Base-by-base conservation (phyloP, 2,113 vertebrate species). In the Chloroceryle aenea region DNA sequence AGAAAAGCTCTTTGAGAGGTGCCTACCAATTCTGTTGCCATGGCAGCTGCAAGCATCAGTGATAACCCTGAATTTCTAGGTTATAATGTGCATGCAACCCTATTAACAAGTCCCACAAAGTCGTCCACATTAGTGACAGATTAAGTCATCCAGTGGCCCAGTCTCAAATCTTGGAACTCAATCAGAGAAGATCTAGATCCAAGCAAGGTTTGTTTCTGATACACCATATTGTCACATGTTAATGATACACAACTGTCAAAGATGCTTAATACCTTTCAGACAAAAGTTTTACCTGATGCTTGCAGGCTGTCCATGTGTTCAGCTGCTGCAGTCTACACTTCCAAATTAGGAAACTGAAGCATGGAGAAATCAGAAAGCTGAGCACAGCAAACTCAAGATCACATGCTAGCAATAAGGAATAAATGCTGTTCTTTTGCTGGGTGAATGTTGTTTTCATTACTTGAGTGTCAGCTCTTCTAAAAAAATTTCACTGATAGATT, bases 31-130 rank as follows among this genome's bases (percentile, higher is more conserved):
- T 80, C 59, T 23, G 97, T 98, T 98, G 92, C 97, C 94, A 98
- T 97, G 95, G 97, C 92, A 98, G 97, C 97, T 97, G 92, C 92
- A 97, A 97, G 93, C 92, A 95, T 96, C 93, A 93, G 38, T 95
- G 94, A 92, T 96, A 98, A 97, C 86, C 76, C 94, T 91, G 87
- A 96, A 87, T 91, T 97, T 96, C 93, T 95, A 91, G 91, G 73
- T 96, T 97, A 94, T 93, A 96, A 95, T 78, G 66, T 95, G 82
- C 62, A 79, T 80, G 71, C 88, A 97, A 89, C 56, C 30, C 85
- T 95, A 92, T 93, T 98, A 98, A 97, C 89, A 87, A 97, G 77
- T 93, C 89, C 86, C 76, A 90, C 75, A 79, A 95, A 48, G 29
- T 43, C 92, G 10, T 42, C 82, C 87, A 75, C 48, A 13, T 52